Evolutionary conservation across 2,888 invertebrate genomes (phyloP), one percentile per base, ranked within the genome.

Genomic region (Neelides folsomi): DNA sequence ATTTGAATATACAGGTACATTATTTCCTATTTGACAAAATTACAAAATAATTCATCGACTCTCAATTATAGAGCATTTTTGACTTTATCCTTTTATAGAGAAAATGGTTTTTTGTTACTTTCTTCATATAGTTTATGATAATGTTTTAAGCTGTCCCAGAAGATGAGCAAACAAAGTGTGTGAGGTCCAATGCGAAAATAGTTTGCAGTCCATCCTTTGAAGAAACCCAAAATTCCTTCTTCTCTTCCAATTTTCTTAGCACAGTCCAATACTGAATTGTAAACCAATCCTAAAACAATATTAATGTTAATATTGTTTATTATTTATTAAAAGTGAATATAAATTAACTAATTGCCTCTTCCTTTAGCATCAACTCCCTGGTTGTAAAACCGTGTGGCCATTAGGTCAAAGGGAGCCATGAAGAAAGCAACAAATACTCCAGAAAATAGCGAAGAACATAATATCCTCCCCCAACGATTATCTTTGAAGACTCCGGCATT

Each of bases 121-220:
- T 56, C 49, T 43, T 61, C 57, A 45, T 56, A 55, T 1, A 54
- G 46, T 15, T 47, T 49, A 39, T 56, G 56, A 34, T 59, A 54
- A 38, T 59, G 53, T 27, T 59, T 59, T 1, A 59, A 45, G n/a
- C 56, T 18, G 41, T 59, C 58, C 58, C 58, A 59, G 38, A 56
- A 56, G 0, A 59, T 53, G 10, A 57, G 18, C 59, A 57, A 37
- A 55, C 52, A 70, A 1, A 92, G 82, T 0, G 89, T 86, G 68
- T 94, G 93, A 0, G 94, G 94, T 0, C 89, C 93, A 40, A 92
- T 77, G 56, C 93, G 75, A 52, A 92, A 71, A 72, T 90, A 90
- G 66, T 85, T 86, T 0, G 92, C 87, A 43, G 83, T 82, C 57
- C 88, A 79, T 5, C 90, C 94, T 72, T 94, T 94, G 71, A 90